Percentiles rank a stretch among this genome's conserved stretches.
Conservation (phyloP, 2,888 invertebrate genomes). For the Sympetrum striolatum region DNA sequence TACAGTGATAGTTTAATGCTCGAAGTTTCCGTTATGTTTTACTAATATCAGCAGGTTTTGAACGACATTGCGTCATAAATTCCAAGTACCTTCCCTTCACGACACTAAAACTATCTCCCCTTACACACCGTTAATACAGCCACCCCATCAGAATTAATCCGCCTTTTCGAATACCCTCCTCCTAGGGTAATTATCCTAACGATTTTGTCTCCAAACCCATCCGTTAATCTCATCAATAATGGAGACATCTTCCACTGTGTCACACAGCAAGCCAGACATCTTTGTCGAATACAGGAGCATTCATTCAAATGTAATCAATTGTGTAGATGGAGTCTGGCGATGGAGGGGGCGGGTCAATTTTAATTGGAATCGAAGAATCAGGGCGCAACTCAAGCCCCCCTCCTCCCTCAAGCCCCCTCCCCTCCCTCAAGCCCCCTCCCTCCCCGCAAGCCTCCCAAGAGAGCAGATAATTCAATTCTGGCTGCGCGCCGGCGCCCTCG, state of each 20-base stretch:
- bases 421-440: not conserved
- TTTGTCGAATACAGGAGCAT: slow-evolving; percentile 9
- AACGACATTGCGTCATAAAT: no score
- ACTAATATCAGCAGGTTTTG: no score
- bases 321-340: not conserved
- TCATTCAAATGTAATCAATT: slow-evolving; percentile 42
- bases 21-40: no score
- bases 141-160: not conserved
- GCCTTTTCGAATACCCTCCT: not conserved
- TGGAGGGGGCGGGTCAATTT: slow-evolving; percentile 36
- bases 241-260: not conserved
- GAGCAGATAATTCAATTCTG: not conserved
- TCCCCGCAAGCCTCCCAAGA: not conserved
- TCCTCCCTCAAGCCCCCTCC: not conserved
- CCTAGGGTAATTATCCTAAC: not conserved
- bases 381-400: not conserved
- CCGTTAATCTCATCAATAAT: not conserved
- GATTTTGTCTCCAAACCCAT: not conserved
- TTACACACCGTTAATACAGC: not conserved
- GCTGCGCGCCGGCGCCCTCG: slow-evolving; percentile 21
- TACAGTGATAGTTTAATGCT: no score
- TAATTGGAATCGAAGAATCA: slow-evolving; percentile 14
- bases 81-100: no score
- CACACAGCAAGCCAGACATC: slow-evolving; percentile 12
- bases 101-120: no score